phyloP scores from a whole-genome alignment of 2,888 invertebrate genomes.

The Thera britannica region DNA sequence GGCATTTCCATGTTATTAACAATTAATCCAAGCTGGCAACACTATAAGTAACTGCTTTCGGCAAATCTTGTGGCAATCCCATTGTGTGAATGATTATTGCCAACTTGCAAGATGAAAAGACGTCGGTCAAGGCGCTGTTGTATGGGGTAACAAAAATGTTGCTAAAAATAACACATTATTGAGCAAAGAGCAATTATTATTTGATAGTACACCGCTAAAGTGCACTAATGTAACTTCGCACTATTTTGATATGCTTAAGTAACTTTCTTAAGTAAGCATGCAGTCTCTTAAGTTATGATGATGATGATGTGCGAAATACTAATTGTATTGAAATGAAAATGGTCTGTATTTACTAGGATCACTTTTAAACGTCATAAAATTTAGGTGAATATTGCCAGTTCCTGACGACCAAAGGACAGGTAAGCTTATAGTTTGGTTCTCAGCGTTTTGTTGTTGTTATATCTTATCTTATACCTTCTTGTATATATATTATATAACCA shows the following conservation, averaged over 20 bases:
- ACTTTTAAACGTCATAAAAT: too few relatives aligned
- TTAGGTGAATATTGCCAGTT: too few relatives aligned
- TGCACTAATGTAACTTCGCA: neutral
- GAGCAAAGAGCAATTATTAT: slow-evolving; percentile 7
- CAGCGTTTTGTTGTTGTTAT: too few relatives aligned
- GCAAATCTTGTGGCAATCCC: slow-evolving; percentile 11
- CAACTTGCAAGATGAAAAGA: slow-evolving; percentile 9
- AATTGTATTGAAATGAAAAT: too few relatives aligned
- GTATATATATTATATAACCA: too few relatives aligned
- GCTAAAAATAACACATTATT: slow-evolving; percentile 18
- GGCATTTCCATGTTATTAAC: neutral
- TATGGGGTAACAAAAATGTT: slow-evolving; percentile 11
- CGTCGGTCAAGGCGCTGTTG: slow-evolving; percentile 15
- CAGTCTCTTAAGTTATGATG: too few relatives aligned
- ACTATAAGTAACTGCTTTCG: neutral
- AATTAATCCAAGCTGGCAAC: neutral
- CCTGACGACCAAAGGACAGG: too few relatives aligned
- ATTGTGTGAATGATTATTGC: slow-evolving; percentile 19
- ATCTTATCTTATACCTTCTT: too few relatives aligned
- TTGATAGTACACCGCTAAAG: slow-evolving; percentile 1
- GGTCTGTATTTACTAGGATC: too few relatives aligned
- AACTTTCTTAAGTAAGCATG: too few relatives aligned
- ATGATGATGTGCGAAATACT: too few relatives aligned
- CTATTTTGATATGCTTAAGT: neutral
- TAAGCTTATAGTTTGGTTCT: too few relatives aligned